Evolutionary conservation across 1,140 invertebrate genomes (phyloP).

Genomic region (Bombus picipes): DNA sequence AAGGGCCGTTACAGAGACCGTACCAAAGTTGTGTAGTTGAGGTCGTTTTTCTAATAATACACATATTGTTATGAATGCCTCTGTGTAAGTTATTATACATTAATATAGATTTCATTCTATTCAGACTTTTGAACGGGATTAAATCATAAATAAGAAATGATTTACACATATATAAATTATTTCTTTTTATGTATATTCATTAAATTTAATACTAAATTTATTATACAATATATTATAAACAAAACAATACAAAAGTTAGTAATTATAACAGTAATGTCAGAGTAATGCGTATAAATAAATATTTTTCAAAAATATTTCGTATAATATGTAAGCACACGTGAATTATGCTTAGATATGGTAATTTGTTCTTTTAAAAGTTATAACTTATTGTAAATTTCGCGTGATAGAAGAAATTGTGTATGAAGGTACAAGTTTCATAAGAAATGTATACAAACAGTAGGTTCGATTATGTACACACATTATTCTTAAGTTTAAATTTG

Average conservation of each 20-base stretch:
- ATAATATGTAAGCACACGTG: not conserved
- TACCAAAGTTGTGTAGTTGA: constrained; percentile 17
- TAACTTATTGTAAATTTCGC: not conserved
- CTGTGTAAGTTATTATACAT: not conserved
- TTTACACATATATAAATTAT: not conserved
- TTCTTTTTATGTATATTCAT: not conserved
- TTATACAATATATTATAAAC: not conserved
- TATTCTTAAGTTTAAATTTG: not conserved
- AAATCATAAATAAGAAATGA: not conserved
- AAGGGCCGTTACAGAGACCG: constrained; percentile 30
- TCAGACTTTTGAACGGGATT: not conserved
- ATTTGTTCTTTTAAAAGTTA: not conserved
- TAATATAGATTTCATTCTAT: not conserved
- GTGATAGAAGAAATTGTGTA: not conserved
- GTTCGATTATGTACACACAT: not conserved
- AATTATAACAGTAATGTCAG: not conserved
- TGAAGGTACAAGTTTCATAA: not conserved
- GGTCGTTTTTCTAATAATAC: not conserved
- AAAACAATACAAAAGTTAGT: not conserved
- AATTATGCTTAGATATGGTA: not conserved
- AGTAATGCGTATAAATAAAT: not conserved
- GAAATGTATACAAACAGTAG: constrained; percentile 38
- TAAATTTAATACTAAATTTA: not conserved
- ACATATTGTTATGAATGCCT: not conserved
- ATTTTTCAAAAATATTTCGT: not conserved